Evolutionary conservation across 2,888 invertebrate species (phyloP), one percentile per base, ranked within the genome.

Genomic region (Trachelus troglodyta): DNA sequence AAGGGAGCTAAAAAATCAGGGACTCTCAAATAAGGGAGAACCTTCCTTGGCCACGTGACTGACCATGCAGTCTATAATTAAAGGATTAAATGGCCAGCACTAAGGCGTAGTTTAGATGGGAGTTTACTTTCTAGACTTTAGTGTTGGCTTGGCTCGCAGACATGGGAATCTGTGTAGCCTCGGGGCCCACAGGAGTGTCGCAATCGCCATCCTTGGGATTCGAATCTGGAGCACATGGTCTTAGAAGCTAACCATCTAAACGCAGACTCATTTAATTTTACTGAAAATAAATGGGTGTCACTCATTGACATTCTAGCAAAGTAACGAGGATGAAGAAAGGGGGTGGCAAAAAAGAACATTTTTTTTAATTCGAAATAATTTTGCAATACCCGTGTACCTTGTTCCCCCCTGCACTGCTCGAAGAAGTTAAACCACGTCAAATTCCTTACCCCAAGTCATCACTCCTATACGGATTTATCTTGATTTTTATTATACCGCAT

Each of bases 141-240:
- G 76, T 76, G 75, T 68, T 73, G 76, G 80, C 81, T 40, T 75
- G 77, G 74, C 80, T 79, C 79, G 83, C 89, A 87, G 88, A 89
- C 89, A 90, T 90, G 90, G 90, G 88, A 90, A 90, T 90, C 87
- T 82, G 80, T 83, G 82, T 82, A 81, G 87, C 89, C 89, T 74
- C 78, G 77, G 82, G 84, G 81, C 78, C 71, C 82, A 78, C 78
- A 75, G 84, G 83, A 85, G 83, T 86, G 84, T 85, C 86, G 87
- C 88, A 89, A 90, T 89, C 89, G 79, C 85, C 87, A 89, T 90
- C 88, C 89, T 90, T 89, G 88, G 88, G 85, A 84, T 83, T 82
- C 80, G 85, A 85, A 90, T 88, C 89, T 90, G 83, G 90, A 90
- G 88, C 90, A 89, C 80, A 83, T 82, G 81, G 83, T 83, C 78